These are phyloP conservation scores for Megamerina dolium DNA, from an alignment of 2,888 invertebrate genomes.

Conservation along the genomic window DNA sequence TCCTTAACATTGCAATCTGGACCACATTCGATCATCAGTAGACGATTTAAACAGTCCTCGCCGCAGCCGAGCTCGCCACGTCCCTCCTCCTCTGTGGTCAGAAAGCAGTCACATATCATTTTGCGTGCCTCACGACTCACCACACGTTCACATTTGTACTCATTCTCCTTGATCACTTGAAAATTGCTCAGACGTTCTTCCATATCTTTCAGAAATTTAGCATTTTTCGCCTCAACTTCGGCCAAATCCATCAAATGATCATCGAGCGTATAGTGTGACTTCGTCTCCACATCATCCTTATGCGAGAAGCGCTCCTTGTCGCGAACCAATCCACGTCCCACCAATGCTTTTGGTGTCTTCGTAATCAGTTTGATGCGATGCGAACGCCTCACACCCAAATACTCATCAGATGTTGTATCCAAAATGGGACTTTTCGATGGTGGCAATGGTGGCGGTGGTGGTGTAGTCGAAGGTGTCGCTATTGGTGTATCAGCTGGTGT, in stretches of 20 bases:
- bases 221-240: constrained; percentile 41
- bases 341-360: constrained; percentile 39
- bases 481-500: constrained; percentile 34
- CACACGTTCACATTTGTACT: constrained; percentile 76
- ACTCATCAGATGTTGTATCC: constrained; percentile 19
- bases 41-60: constrained; percentile 91
- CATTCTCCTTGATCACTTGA: constrained; percentile 76
- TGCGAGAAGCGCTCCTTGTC: constrained; percentile 48
- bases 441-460: constrained; percentile 28
- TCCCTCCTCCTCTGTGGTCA: constrained; percentile 80
- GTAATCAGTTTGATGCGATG: constrained; percentile 72
- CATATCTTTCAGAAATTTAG: constrained; percentile 48
- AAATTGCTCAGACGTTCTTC: constrained; percentile 62
- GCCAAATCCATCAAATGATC: constrained; percentile 40
- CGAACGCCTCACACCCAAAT: constrained; percentile 60
- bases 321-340: constrained; percentile 62
- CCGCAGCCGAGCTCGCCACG: constrained; percentile 85
- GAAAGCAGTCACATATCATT: constrained; percentile 93
- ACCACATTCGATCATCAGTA: constrained; percentile 98
- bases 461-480: constrained; percentile 27
- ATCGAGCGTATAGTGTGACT: constrained; percentile 44
- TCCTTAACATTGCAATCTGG: constrained; percentile 82
- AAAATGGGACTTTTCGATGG: constrained; percentile 24
- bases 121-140: constrained; percentile 85
- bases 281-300: constrained; percentile 37